Percentiles rank a stretch among this genome's conserved stretches.
Conservation (phyloP, 2,888 invertebrate genomes). For the Eledone cirrhosa region DNA sequence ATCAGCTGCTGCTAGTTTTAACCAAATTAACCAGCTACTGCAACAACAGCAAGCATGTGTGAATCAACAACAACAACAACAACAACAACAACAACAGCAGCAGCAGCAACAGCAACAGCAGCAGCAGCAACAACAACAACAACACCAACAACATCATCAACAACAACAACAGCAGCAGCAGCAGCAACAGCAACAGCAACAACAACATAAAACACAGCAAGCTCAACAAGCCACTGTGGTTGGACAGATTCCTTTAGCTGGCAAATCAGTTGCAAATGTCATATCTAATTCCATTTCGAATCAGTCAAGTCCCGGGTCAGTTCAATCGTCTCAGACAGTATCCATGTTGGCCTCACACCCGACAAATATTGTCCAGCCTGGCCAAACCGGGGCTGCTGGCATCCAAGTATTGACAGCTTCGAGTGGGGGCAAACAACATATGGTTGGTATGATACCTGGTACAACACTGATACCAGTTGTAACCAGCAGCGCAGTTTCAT, state of each 20-base stretch:
- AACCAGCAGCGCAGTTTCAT: constrained; percentile 5
- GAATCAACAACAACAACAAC: constrained; percentile 24
- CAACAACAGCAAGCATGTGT: background rate
- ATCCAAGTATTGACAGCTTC: constrained; percentile 28
- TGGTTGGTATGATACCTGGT: constrained; percentile 14
- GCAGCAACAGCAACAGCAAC: no score
- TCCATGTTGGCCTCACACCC: constrained; percentile 23
- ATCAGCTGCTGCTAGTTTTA: constrained; percentile 11
- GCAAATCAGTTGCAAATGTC: constrained; percentile 18
- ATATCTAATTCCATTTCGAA: constrained; percentile 27
- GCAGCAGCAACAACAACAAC: background rate
- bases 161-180: background rate
- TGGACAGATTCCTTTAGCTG: constrained; percentile 31
- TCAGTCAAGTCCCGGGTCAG: constrained; percentile 15
- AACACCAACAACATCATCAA: background rate
- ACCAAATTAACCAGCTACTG: constrained; percentile 18
- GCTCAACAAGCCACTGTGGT: constrained; percentile 30
- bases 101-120: constrained; percentile 35
- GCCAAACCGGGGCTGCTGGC: background rate
- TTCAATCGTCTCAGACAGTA: background rate
- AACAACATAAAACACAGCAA: constrained; percentile 5
- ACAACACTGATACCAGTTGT: constrained; percentile 24
- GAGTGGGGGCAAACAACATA: constrained; percentile 17
- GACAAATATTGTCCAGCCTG: constrained; percentile 28
- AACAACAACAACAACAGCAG: constrained; percentile 35